These are phyloP conservation scores for Drosophila subsilvestris DNA, from an alignment of 2,888 invertebrate species.

Conservation along the genomic window DNA sequence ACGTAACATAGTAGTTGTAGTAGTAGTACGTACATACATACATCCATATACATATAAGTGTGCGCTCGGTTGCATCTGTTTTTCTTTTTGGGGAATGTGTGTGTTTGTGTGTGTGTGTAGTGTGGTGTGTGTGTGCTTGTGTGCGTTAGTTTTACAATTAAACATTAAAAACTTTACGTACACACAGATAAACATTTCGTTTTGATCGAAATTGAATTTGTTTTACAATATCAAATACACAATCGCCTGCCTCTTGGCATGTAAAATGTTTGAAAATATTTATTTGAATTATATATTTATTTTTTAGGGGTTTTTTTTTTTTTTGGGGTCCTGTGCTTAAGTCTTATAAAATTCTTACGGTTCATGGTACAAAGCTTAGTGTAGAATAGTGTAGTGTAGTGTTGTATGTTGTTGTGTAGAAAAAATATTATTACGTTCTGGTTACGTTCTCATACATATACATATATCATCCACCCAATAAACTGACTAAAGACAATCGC, in stretches of 20 bases:
- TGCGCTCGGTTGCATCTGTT: conserved; percentile 7
- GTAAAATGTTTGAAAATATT: conserved; percentile 18
- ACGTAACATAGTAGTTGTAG: background rate
- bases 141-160: conserved; percentile 51
- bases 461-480: conserved; percentile 1
- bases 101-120: conserved; percentile 17
- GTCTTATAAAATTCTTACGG: conserved; percentile 65
- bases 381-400: conserved; percentile 53
- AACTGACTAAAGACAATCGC: conserved; percentile 50
- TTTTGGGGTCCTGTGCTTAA: conserved; percentile 44
- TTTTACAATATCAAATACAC: conserved; percentile 17
- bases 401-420: conserved; percentile 16
- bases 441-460: background rate
- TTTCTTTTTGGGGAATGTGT: conserved; percentile 28
- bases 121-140: conserved; percentile 40
- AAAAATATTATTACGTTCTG: conserved; percentile 16
- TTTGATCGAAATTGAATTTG: conserved; percentile 44
- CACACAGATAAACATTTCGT: conserved; percentile 54
- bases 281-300: conserved; percentile 25
- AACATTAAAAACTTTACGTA: conserved; percentile 60
- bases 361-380: conserved; percentile 65
- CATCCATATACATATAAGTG: conserved; percentile 6
- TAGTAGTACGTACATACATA: too few species aligned
- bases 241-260: conserved; percentile 2
- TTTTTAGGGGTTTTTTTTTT: background rate